A percentile compares a stretch with the other conserved stretches of the same genome.
These are phyloP conservation scores for Synodontis membranacea DNA, from an alignment of 2,113 vertebrate species.

Conservation along the genomic window DNA sequence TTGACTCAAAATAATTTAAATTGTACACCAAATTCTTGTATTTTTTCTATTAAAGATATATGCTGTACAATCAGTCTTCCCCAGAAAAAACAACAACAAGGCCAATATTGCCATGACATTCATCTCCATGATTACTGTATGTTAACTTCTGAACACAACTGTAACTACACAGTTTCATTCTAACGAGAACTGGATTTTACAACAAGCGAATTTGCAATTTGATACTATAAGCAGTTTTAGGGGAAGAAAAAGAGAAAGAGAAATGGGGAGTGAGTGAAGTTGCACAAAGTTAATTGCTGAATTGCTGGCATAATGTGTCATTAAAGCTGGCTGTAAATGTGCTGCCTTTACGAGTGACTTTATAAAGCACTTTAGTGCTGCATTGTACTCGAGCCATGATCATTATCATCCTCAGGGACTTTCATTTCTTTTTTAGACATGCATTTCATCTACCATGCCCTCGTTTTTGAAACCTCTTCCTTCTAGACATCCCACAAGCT, in stretches of 20 bases:
- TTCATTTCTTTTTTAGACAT: conserved; percentile 30
- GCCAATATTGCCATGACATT: no score
- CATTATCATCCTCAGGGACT: conserved; percentile 3
- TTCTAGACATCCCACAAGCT: background rate
- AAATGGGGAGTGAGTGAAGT: background rate
- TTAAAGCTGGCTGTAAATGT: conserved; percentile 27
- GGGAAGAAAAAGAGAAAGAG: background rate
- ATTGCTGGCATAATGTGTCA: conserved; percentile 56
- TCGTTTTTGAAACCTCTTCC: conserved; percentile 1
- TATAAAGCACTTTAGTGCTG: conserved; percentile 53
- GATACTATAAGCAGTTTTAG: conserved; percentile 16
- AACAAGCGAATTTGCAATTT: background rate
- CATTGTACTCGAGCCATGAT: conserved; percentile 40
- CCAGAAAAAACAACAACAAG: no score
- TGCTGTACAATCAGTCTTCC: no score
- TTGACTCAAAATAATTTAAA: no score
- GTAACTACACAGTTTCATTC: background rate
- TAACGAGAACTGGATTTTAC: background rate
- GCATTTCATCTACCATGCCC: conserved; percentile 27
- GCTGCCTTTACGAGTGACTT: conserved; percentile 25
- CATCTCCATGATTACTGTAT: no score
- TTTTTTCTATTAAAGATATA: no score
- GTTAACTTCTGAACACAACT: no score
- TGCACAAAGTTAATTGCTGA: conserved; percentile 53
- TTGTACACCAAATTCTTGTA: no score